phyloP scores from a whole-genome alignment of 2,888 invertebrate genomes.

The Calameuta pallipes region DNA sequence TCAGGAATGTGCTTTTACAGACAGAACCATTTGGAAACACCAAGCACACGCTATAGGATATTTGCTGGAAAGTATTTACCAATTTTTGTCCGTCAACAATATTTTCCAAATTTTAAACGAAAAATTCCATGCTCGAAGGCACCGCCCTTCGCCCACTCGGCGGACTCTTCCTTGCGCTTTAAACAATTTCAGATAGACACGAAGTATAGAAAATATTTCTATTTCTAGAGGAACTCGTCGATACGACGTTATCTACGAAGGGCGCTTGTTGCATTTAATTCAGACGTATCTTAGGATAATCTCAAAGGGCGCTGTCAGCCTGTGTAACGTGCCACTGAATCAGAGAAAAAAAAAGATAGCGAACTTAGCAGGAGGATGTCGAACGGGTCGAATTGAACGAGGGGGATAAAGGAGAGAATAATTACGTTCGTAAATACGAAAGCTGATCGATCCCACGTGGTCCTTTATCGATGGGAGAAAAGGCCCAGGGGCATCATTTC shows the following conservation, averaged over 20 bases:
- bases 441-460: not conserved
- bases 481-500: not conserved
- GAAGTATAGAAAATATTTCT: not conserved
- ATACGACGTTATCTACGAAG: not conserved
- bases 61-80: not conserved
- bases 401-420: not conserved
- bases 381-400: not conserved
- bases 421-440: not conserved
- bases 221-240: not conserved
- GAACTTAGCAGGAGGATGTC: not conserved
- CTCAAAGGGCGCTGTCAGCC: not conserved
- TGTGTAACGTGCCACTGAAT: conserved; percentile 17
- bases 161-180: conserved; percentile 18
- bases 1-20: not conserved
- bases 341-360: conserved; percentile 10
- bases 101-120: not conserved
- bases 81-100: not conserved
- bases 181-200: not conserved
- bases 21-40: not conserved
- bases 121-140: not conserved
- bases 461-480: not conserved
- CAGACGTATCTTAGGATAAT: not conserved
- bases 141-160: not conserved
- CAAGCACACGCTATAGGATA: not conserved
- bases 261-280: not conserved